Percentiles rank a stretch among this genome's conserved stretches.
These are phyloP conservation scores for Silurus meridionalis DNA, from an alignment of 2,113 vertebrate genomes.

Conservation along the genomic window DNA sequence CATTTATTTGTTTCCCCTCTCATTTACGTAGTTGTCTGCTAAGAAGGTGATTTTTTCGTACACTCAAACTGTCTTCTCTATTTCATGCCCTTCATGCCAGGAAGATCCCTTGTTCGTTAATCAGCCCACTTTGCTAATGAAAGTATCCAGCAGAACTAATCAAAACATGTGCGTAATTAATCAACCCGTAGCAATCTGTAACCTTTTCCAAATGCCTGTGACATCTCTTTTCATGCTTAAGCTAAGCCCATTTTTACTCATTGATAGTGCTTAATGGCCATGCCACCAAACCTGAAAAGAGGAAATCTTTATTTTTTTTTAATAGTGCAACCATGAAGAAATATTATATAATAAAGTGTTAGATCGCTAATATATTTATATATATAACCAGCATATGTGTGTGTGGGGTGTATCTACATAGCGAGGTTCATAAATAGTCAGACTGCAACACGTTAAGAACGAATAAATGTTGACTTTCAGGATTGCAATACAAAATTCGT, in stretches of 20 bases:
- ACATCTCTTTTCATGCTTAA: constrained; percentile 77
- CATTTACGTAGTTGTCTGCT: constrained; percentile 10
- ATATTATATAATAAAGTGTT: not conserved
- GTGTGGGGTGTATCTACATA: no score
- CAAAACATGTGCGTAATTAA: constrained; percentile 82
- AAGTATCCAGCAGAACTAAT: constrained; percentile 82
- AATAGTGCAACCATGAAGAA: not conserved
- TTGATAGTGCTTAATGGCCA: not conserved
- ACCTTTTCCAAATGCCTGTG: constrained; percentile 68
- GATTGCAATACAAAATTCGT: no score
- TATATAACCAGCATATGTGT: no score
- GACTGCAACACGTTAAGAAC: no score
- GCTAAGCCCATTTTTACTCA: constrained; percentile 38
- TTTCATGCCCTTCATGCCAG: constrained; percentile 42
- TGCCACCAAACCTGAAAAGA: not conserved
- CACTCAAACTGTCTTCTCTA: constrained; percentile 21
- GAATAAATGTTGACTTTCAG: no score
- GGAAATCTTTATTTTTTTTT: not conserved
- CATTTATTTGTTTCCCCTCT: constrained; percentile 27
- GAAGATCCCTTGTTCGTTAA: constrained; percentile 44
- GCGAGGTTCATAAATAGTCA: no score
- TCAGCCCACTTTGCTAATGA: constrained; percentile 76
- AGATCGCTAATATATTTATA: no score
- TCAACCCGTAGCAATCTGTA: constrained; percentile 78
- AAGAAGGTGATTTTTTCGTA: not conserved